Evolutionary conservation across 2,888 invertebrate species (phyloP).

Genomic region (Ptychoptera contaminata): DNA sequence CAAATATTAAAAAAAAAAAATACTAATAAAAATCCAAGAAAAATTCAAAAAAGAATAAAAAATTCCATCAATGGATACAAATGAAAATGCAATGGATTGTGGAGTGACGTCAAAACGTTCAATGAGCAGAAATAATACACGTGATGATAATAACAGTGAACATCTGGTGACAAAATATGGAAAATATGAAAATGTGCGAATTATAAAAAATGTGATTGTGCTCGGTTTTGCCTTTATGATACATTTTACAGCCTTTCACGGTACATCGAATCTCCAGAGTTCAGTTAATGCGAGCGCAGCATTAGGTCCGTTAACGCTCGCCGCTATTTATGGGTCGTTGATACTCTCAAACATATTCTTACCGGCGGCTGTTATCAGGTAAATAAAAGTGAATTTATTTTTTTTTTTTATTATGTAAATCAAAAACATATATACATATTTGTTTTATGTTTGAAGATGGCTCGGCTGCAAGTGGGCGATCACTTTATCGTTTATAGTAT

Average conservation of each 20-base stretch:
- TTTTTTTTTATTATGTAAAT: background rate
- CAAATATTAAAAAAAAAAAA: too few species aligned
- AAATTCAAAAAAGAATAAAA: too few species aligned
- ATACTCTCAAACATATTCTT: slow-evolving; percentile 82
- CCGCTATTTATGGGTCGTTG: slow-evolving; percentile 73
- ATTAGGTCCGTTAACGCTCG: slow-evolving; percentile 67
- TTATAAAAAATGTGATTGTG: slow-evolving; percentile 69
- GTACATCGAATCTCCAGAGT: slow-evolving; percentile 68
- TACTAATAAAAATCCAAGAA: too few species aligned
- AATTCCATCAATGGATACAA: too few species aligned
- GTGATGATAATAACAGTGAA: too few species aligned
- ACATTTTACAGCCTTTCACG: slow-evolving; percentile 84
- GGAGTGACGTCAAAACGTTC: too few species aligned
- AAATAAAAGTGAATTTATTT: slow-evolving; percentile 18
- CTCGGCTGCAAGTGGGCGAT: slow-evolving; percentile 86
- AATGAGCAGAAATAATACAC: too few species aligned
- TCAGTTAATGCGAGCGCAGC: slow-evolving; percentile 71
- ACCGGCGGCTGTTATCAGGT: slow-evolving; percentile 72
- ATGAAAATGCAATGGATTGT: too few species aligned
- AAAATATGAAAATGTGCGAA: slow-evolving; percentile 52
- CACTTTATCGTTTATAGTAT: slow-evolving; percentile 69
- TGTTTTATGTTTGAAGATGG: slow-evolving; percentile 39
- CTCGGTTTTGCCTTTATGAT: slow-evolving; percentile 82
- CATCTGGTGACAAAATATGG: slow-evolving; percentile 26
- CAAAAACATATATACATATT: too few species aligned